These are phyloP conservation scores for Tipula lateralis DNA, from an alignment of 2,888 invertebrate genomes.

Conservation along the genomic window DNA sequence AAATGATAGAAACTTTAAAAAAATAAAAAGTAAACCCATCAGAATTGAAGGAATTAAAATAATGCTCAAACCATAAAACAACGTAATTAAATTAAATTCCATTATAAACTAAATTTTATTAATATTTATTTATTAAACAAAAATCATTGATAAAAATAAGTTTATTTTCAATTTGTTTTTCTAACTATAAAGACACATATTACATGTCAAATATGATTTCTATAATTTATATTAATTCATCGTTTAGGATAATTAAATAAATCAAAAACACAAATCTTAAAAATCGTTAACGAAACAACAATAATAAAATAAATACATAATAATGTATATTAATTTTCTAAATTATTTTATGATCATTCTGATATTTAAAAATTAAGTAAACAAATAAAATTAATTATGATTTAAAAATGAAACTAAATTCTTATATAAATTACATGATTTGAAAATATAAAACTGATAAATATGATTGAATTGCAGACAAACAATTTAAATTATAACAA, in stretches of 20 bases:
- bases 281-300: constrained; percentile 2
- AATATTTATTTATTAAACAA: constrained; percentile 7
- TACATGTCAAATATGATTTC: neutral
- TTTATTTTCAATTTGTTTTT: neutral
- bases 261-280: neutral
- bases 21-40: neutral
- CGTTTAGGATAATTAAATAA: neutral
- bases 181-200: neutral
- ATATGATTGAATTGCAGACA: neutral
- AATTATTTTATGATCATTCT: neutral
- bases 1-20: neutral
- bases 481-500: neutral
- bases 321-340: neutral
- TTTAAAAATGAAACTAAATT: neutral
- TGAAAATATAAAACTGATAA: neutral
- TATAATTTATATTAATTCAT: neutral
- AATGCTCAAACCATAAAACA: neutral
- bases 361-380: neutral
- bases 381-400: neutral
- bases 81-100: neutral
- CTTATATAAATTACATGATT: neutral
- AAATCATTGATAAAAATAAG: neutral
- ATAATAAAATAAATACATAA: neutral
- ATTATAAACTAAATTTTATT: neutral
- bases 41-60: neutral